Evolutionary conservation across 1,140 invertebrate species (phyloP), one percentile per base, ranked within the genome.

Genomic region (Cotesia vestalis): DNA sequence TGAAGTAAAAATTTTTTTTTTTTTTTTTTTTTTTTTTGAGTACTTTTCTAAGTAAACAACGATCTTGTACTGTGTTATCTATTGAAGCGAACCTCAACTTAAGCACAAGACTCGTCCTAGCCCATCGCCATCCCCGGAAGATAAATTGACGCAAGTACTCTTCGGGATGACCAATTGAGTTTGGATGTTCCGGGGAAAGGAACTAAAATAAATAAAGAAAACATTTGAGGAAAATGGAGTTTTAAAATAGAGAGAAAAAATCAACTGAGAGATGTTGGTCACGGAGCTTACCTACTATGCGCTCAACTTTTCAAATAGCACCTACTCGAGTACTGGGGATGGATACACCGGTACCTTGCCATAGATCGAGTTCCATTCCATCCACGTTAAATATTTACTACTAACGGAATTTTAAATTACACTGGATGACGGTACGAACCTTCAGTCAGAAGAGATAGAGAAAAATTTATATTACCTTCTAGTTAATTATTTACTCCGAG

Each of bases 381-480:
- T 78, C 52, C 46, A 64, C 66, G 75, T 81, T 77, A 81, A 81
- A 81, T 77, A 81, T 81, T 80, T 76, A 81, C 69, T 63, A 73
- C 57, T 14, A 57, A 66, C 59, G 69, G 78, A 63, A 76, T 73
- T 73, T 52, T 20, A 53, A 35, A 51, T 59, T 35, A 20, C 62
- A 35, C 36, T 27, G 46, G 20, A 17, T 57, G 46, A 20, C 38
- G 66, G 46, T 61, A 14, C 0, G 57, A 61, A 35, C 14, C 64
- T 46, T 14, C 27, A 40, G 17, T 52, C 17, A 4, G 5, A 11
- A 40, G 40, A 60, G 34, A 27, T 34, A 12, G 27, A 68, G 2
- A 51, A 61, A 62, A 17, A 17, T 38, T 27, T 9, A 40, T 27
- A 51, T 17, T 12, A 4, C 14, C 46, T 46, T 66, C 46, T 17